These are phyloP conservation scores for Ips typographus DNA, from an alignment of 1,140 invertebrate genomes.

Conservation along the genomic window DNA sequence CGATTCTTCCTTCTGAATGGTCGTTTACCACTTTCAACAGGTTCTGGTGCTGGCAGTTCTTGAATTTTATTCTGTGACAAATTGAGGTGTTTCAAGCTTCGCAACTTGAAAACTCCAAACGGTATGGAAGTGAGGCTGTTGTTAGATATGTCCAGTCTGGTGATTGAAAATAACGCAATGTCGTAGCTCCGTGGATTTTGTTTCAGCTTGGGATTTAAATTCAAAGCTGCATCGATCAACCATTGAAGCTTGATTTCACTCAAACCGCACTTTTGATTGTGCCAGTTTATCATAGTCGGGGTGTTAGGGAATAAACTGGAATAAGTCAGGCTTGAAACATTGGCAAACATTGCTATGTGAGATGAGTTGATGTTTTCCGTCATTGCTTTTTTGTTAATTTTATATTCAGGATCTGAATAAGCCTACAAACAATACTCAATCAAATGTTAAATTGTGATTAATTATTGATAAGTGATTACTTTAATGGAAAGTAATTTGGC, in stretches of 20 bases:
- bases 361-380: conserved; percentile 63
- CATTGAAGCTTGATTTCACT: conserved; percentile 75
- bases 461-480: conserved; percentile 49
- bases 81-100: conserved; percentile 79
- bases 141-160: conserved; percentile 89
- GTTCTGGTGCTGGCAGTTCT: conserved; percentile 59
- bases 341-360: conserved; percentile 59
- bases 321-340: conserved; percentile 70
- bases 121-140: conserved; percentile 85
- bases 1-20: conserved; percentile 46
- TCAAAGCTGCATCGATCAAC: conserved; percentile 80
- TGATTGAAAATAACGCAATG: conserved; percentile 84
- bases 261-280: conserved; percentile 74
- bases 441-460: not conserved
- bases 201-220: conserved; percentile 81
- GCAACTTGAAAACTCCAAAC: conserved; percentile 77
- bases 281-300: conserved; percentile 94
- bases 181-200: conserved; percentile 68
- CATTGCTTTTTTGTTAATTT: conserved; percentile 84
- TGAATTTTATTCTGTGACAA: conserved; percentile 86
- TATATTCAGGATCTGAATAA: conserved; percentile 81
- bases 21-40: conserved; percentile 47
- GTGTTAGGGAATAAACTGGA: conserved; percentile 80
- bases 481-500: conserved; percentile 77
- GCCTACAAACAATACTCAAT: conserved; percentile 55